A percentile compares a stretch with the other conserved stretches of the same genome.
phyloP scores from a whole-genome alignment of 2,113 vertebrate species.

The Nesoenas mayeri region DNA sequence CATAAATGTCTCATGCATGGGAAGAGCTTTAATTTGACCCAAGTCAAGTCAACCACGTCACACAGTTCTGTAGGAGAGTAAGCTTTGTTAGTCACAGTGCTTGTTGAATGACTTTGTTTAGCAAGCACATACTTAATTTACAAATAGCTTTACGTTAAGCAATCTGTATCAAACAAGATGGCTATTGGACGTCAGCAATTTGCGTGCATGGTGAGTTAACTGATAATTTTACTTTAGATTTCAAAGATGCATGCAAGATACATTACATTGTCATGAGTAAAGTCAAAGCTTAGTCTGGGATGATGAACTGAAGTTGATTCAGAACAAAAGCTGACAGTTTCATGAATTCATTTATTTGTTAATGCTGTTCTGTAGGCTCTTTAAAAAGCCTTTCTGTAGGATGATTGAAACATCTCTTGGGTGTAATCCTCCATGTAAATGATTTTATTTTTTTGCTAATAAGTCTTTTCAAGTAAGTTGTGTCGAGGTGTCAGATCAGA shows the following conservation, averaged over 20 bases:
- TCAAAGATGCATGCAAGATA: not conserved
- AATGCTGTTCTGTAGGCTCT: not conserved
- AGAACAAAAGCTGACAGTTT: not conserved
- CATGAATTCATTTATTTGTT: not conserved
- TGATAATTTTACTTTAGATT: not conserved
- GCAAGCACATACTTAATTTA: not conserved
- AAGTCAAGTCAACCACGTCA: not conserved
- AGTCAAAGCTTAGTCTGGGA: not conserved
- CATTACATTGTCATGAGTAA: not conserved
- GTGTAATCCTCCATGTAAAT: not conserved
- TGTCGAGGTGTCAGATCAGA: not conserved
- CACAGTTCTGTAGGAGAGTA: not conserved
- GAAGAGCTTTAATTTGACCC: not conserved
- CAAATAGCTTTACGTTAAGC: not conserved
- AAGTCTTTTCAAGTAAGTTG: not conserved
- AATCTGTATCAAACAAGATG: not conserved
- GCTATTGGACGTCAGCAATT: not conserved
- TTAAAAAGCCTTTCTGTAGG: not conserved
- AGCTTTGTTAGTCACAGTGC: not conserved
- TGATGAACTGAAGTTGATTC: not conserved
- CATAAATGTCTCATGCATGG: not conserved
- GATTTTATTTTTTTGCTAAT: not conserved
- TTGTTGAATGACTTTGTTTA: not conserved
- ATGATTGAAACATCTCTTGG: not conserved
- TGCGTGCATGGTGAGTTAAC: not conserved